phyloP scores from a whole-genome alignment of 2,113 vertebrate species.

The Tichodroma muraria region DNA sequence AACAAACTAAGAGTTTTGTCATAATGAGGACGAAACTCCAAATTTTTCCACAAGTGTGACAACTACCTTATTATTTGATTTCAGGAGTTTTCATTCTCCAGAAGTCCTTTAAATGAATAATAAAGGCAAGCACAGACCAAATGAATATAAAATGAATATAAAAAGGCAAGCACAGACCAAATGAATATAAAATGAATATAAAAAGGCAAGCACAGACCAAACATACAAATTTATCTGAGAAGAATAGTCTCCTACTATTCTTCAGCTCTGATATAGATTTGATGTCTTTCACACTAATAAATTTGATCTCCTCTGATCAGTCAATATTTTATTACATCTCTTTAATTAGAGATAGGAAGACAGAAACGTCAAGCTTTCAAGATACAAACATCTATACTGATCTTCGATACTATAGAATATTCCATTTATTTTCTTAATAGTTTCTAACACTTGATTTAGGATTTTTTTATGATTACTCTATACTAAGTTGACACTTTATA shows the following conservation, averaged over 20 bases:
- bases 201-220: background rate
- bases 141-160: too few relatives aligned
- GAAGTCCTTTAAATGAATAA: background rate
- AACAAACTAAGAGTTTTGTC: background rate
- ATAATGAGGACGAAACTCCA: background rate
- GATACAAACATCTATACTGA: background rate
- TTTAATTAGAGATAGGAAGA: background rate
- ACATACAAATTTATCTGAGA: fast-evolving
- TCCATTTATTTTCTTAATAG: background rate
- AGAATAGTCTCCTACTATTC: background rate
- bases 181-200: too few relatives aligned
- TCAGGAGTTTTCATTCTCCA: background rate
- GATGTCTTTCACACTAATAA: background rate
- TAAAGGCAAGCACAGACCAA: too few relatives aligned
- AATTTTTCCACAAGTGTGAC: background rate
- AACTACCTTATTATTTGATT: background rate
- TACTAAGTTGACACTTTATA: background rate
- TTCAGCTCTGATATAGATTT: background rate
- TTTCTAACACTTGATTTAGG: background rate
- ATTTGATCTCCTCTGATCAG: background rate
- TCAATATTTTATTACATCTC: background rate
- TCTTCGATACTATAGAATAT: background rate
- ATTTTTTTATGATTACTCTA: background rate
- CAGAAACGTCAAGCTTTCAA: background rate
- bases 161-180: too few relatives aligned